These are phyloP conservation scores for Meriones psammophilus DNA, from an alignment of 2,797 vertebrate genomes.

Conservation along the genomic window DNA sequence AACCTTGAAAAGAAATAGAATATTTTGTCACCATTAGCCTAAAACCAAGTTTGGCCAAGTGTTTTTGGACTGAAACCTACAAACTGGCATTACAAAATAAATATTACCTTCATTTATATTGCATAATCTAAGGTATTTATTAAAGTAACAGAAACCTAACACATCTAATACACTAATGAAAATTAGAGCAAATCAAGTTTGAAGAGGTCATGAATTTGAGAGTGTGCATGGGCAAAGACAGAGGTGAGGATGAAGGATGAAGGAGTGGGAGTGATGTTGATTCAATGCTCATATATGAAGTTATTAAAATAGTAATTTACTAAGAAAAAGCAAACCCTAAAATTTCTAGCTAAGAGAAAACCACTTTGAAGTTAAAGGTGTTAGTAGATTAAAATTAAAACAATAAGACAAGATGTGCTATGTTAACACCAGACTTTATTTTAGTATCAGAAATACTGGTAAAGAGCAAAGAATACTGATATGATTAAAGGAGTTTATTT, in stretches of 20 bases:
- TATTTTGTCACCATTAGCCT: neutral
- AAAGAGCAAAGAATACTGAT: neutral
- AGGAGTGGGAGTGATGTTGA: neutral
- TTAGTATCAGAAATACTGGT: neutral
- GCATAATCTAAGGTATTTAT: neutral
- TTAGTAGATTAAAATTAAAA: constrained; percentile 32
- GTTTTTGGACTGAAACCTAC: neutral
- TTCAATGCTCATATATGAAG: neutral
- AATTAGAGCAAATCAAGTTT: neutral
- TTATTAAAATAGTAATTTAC: neutral
- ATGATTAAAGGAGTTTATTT: neutral
- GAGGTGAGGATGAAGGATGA: neutral
- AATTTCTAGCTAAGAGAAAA: neutral
- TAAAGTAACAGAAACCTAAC: neutral
- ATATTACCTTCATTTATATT: neutral
- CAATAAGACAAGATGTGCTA: neutral
- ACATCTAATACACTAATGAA: neutral
- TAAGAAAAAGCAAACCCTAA: neutral
- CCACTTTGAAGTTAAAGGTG: neutral
- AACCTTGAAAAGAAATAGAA: neutral
- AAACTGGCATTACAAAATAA: neutral
- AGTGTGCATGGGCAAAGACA: neutral
- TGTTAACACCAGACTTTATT: neutral
- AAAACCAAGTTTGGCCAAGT: neutral
- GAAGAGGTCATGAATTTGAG: neutral